Base-by-base conservation (phyloP, 2,113 vertebrate genomes). In the Tragelaphus buxtoni region DNA sequence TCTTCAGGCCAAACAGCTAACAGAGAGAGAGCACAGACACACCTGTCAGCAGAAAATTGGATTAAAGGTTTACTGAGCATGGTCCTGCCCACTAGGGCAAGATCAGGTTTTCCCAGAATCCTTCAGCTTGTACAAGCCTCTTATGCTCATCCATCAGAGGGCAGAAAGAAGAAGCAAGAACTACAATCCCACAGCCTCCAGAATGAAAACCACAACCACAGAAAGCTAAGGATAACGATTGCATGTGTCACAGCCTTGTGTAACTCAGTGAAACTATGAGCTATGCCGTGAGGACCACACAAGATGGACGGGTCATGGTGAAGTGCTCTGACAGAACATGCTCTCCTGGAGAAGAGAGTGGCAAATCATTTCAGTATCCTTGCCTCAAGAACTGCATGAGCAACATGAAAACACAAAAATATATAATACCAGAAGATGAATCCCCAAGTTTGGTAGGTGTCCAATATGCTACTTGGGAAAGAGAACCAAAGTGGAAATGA, bases 331-430 rank as follows among this genome's bases (percentile, higher is more conserved):
- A 24, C 18, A 42, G 20, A 72, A 72, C 69, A 42, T 11, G 5
- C 20, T 72, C 2, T 12, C 11, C 10, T 72, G 69, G 69, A 72
- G 69, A 72, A 72, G 20, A 30, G 28, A 42, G 1, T 1, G 10
- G 17, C 10, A 42, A 42, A 24, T 39, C 10, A 42, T 24, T 24
- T 72, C 35, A 72, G 35, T 39, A 42, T 42, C 20, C 20, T 72
- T 6, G 10, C 35, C 35, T 39, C 35, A 39, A 72, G 20, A 72
- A 24, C n/a, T 0, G 0, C 35, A 42, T 10, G 10, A 72, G 20
- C 20, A 72, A 24, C 11, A 72, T 42, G 35, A 72, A 72, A 72
- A 72, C 0, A 1, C 69, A 42, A 42, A 42, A 72, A 24, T 72
- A 72, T 72, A 24, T 42, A 24, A 11, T 20, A 72, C 69, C 35